Conservation (phyloP, 2,113 vertebrate genomes). For the Chamaea fasciata region DNA sequence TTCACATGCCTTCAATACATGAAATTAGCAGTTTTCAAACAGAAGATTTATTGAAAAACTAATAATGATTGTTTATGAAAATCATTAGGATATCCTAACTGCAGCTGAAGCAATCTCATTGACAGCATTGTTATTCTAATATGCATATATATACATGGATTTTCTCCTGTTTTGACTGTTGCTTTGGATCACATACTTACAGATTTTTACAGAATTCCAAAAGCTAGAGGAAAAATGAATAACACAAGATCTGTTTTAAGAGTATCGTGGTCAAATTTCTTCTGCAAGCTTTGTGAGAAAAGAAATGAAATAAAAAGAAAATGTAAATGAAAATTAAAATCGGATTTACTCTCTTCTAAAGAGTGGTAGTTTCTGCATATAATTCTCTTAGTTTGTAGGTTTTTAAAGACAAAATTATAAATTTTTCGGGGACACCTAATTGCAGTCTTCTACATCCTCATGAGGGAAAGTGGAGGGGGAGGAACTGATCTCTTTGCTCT, state of each 20-base stretch:
- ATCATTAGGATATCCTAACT: not conserved
- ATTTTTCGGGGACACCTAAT: not conserved
- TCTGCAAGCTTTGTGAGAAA: not conserved
- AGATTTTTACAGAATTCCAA: not conserved
- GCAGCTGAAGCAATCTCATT: not conserved
- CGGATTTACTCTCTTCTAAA: not conserved
- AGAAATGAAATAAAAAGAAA: not conserved
- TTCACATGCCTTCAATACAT: not conserved
- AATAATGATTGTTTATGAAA: not conserved
- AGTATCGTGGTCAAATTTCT: not conserved
- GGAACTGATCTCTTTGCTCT: not conserved
- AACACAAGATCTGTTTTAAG: not conserved
- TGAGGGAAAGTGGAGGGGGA: not conserved
- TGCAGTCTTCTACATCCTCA: not conserved
- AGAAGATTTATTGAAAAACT: not conserved
- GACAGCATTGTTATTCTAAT: not conserved
- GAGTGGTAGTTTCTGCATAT: not conserved
- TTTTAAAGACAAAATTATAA: not conserved
- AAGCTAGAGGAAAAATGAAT: not conserved
- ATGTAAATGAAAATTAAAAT: not conserved
- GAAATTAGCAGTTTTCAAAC: not conserved
- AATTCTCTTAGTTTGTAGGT: rapidly evolving
- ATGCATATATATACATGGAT: not conserved
- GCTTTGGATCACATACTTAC: not conserved
- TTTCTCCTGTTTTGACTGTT: not conserved